phyloP scores from a whole-genome alignment of 2,797 vertebrate species.

The Bovichtus variegatus region DNA sequence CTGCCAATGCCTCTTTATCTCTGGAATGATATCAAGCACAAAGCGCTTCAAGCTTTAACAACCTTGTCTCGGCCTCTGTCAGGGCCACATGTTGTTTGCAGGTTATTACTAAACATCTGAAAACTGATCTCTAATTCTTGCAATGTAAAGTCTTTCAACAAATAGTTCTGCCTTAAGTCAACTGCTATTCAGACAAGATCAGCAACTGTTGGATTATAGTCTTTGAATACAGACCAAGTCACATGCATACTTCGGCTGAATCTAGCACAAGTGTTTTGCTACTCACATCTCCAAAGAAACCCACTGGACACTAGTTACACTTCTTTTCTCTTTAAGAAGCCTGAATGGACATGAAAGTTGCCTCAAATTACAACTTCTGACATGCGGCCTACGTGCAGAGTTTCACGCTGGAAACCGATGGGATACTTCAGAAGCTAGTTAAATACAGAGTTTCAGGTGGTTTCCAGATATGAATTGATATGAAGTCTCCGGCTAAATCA shows the following conservation, averaged over 20 bases:
- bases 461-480: conserved; percentile 62
- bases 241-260: background rate
- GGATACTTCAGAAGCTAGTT: background rate
- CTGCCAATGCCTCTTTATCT: background rate
- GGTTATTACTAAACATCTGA: conserved; percentile 2
- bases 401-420: background rate
- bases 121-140: background rate
- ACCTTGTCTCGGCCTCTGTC: conserved; percentile 3
- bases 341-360: background rate
- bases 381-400: background rate
- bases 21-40: conserved; percentile 1
- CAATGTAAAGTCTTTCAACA: conserved; percentile 10
- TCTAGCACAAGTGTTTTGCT: background rate
- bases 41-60: background rate
- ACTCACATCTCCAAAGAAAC: background rate
- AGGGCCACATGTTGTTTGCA: conserved; percentile 1
- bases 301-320: background rate
- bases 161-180: background rate
- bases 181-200: background rate
- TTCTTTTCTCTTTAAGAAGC: background rate
- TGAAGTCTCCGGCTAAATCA: conserved; percentile 15
- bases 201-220: conserved; percentile 1
- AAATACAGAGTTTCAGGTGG: conserved; percentile 54
- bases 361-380: background rate
- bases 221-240: conserved; percentile 5